A percentile compares a stretch with the other conserved stretches of the same genome.
Evolutionary conservation across 2,113 vertebrate species (phyloP).

Genomic region (Thamnaconus septentrionalis): DNA sequence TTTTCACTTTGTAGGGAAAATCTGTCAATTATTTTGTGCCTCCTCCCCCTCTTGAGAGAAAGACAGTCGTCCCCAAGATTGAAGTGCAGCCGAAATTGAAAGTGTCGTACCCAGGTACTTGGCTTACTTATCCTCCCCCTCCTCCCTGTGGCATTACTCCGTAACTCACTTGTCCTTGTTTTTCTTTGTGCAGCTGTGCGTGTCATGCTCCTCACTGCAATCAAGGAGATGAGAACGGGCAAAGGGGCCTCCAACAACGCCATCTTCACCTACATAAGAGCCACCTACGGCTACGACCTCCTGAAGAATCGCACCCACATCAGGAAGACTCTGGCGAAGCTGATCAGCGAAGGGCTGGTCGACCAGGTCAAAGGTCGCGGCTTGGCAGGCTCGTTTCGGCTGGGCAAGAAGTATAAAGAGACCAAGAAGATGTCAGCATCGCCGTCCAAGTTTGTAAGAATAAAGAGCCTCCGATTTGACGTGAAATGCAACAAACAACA

Average conservation of each 20-base stretch:
- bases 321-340: conserved; percentile 86
- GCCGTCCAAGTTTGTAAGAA: conserved; percentile 81
- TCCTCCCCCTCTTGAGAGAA: conserved; percentile 80
- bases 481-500: not conserved
- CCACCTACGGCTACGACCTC: conserved; percentile 86
- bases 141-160: not conserved
- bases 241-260: conserved; percentile 91
- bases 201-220: conserved; percentile 89
- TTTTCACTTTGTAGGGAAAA: conserved; percentile 74
- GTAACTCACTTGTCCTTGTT: not conserved
- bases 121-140: conserved; percentile 21
- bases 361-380: conserved; percentile 93
- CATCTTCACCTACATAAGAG: conserved; percentile 89
- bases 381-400: conserved; percentile 90
- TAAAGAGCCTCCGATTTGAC: not conserved
- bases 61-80: conserved; percentile 70
- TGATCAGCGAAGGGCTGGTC: conserved; percentile 87
- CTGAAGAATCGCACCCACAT: conserved; percentile 88
- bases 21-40: conserved; percentile 94
- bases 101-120: conserved; percentile 86
- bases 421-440: conserved; percentile 75
- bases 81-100: conserved; percentile 85
- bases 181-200: conserved; percentile 83
- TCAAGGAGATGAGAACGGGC: conserved; percentile 90
- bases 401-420: conserved; percentile 95